phyloP scores from a whole-genome alignment of 2,113 vertebrate genomes.

The Prionailurus viverrinus region DNA sequence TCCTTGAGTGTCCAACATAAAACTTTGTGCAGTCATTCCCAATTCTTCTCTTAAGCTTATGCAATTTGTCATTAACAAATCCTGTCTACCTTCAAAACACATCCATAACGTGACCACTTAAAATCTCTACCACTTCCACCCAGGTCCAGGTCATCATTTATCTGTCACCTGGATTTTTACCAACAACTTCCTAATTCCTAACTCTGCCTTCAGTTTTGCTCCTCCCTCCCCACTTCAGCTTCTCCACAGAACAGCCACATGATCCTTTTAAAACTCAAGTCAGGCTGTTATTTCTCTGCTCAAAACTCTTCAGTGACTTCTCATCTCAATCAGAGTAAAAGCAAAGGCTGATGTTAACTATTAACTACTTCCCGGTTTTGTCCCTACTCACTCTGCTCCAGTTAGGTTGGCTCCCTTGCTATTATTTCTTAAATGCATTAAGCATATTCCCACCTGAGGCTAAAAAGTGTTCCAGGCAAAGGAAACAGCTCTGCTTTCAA shows the following conservation, averaged over 20 bases:
- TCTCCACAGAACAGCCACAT: not conserved
- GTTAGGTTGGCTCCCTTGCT: not conserved
- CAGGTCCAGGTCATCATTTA: not conserved
- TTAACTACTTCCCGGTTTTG: not conserved
- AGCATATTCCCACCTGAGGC: not conserved
- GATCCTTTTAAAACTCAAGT: not conserved
- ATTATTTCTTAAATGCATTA: not conserved
- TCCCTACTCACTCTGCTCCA: not conserved
- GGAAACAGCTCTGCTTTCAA: not conserved
- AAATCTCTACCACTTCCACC: not conserved
- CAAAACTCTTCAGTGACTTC: not conserved
- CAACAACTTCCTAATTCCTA: not conserved
- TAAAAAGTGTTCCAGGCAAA: not conserved
- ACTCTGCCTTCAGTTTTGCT: not conserved
- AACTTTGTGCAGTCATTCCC: not conserved
- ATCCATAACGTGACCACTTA: not conserved
- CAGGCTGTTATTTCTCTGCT: not conserved
- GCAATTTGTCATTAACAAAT: not conserved
- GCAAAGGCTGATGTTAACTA: not conserved
- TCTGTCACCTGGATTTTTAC: not conserved
- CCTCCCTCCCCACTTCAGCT: not conserved
- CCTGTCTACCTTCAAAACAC: not conserved
- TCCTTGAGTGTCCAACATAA: not conserved
- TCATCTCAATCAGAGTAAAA: not conserved
- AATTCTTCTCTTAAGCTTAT: not conserved